phyloP scores from a whole-genome alignment of 2,888 invertebrate genomes.

The Tupiocoris notatus region DNA sequence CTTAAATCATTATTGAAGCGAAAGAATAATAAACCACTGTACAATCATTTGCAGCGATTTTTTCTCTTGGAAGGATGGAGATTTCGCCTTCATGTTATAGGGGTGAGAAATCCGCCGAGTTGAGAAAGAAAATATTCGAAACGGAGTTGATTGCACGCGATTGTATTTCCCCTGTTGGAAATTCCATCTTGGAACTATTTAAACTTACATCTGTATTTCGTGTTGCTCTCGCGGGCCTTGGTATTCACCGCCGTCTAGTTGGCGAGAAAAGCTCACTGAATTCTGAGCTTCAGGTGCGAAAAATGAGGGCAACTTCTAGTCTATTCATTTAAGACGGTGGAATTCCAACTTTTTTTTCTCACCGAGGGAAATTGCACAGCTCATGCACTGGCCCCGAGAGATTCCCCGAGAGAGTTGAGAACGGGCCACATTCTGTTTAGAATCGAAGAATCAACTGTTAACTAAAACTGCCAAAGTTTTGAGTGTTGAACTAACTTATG shows the following conservation, averaged over 20 bases:
- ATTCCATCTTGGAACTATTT: background rate
- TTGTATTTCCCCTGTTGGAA: slow-evolving; percentile 5
- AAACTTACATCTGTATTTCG: background rate
- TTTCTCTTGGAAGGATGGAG: too few species aligned
- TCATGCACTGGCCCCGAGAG: background rate
- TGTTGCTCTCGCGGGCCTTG: background rate
- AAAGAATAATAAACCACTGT: too few species aligned
- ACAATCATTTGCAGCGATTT: too few species aligned
- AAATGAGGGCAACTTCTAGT: background rate
- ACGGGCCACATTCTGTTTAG: too few species aligned
- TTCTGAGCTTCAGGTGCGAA: background rate
- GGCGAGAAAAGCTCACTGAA: background rate
- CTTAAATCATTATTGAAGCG: too few species aligned
- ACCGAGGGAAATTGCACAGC: background rate
- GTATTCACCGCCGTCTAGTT: too few species aligned
- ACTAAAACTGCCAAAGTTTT: too few species aligned
- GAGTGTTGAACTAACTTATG: too few species aligned
- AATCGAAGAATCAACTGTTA: too few species aligned
- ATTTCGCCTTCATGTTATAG: too few species aligned
- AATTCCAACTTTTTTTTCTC: background rate
- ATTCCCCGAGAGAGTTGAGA: background rate
- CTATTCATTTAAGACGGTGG: background rate
- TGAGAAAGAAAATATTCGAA: background rate
- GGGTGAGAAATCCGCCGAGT: background rate
- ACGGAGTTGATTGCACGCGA: background rate